Evolutionary conservation across 2,888 invertebrate genomes (phyloP).

Genomic region (Sinodicranocentrus sp.): DNA sequence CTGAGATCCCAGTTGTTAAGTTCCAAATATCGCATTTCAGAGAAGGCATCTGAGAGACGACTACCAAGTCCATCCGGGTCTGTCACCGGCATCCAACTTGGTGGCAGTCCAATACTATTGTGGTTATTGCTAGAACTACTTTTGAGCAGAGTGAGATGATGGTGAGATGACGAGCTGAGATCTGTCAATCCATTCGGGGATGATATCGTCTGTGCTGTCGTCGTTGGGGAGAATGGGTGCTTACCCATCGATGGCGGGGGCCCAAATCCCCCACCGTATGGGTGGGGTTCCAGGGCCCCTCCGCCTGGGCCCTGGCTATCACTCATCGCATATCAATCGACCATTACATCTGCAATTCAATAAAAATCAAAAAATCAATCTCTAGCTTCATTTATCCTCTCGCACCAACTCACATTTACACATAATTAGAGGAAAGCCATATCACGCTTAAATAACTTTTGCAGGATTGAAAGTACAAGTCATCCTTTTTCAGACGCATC

Average conservation of each 20-base stretch:
- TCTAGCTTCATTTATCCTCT: too few species aligned
- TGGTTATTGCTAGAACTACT: slow-evolving; percentile 45
- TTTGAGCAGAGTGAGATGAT: slow-evolving; percentile 70
- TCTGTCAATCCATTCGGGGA: slow-evolving; percentile 46
- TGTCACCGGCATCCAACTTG: slow-evolving; percentile 28
- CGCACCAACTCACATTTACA: too few species aligned
- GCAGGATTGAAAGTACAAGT: too few species aligned
- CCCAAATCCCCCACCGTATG: slow-evolving; percentile 70
- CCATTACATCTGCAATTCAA: slow-evolving; percentile 57
- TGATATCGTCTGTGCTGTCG: slow-evolving; percentile 26
- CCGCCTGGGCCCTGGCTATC: slow-evolving; percentile 81
- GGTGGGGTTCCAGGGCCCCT: slow-evolving; percentile 79
- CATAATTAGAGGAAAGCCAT: too few species aligned
- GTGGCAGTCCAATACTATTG: slow-evolving; percentile 18
- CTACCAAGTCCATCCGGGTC: slow-evolving; percentile 58
- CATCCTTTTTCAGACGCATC: too few species aligned
- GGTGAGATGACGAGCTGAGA: slow-evolving; percentile 20
- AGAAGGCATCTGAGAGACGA: slow-evolving; percentile 73
- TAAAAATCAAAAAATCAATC: background rate
- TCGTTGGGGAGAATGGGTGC: slow-evolving; percentile 66
- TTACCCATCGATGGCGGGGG: slow-evolving; percentile 70
- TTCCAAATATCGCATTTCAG: slow-evolving; percentile 76
- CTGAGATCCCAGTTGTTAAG: slow-evolving; percentile 72
- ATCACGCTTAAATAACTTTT: too few species aligned
- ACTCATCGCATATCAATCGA: slow-evolving; percentile 78